Base-by-base conservation (phyloP, 2,113 vertebrate species). In the Perca flavescens region DNA sequence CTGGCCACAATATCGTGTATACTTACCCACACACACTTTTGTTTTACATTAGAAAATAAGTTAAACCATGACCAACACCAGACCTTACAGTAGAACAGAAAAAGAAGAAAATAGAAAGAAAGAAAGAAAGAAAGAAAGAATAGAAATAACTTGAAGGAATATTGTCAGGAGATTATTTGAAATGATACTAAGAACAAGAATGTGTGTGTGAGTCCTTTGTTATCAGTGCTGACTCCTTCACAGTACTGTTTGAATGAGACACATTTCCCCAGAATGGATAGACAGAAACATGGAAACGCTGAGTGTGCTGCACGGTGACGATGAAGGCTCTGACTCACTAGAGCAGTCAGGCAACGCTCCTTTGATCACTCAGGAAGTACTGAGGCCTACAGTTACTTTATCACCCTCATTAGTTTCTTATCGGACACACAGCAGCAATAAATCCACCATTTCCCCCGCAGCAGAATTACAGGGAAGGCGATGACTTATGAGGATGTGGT, bases 321-420 rank as follows among this genome's bases (percentile, higher is more conserved):
- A 76, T 63, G 57, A 46, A 66, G 56, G 66, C 66, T 79, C 76
- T 88, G 89, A 89, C 77, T 86, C 86, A 88, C 74, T 72, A 12
- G 31, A 58, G 62, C 72, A 54, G 73, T 80, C 86, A 74, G 58
- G 53, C 21, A 4, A 56, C 3, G 11, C 64, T 68, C 57, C 74
- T 89, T 89, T 90, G 85, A 91, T 88, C 74, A 28, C 77, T 76
- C 70, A 86, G 83, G 80, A 89, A 85, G 75, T 62, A 74, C 4
- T 64, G 54, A 67, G 68, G 76, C 78, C 84, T 50, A 34, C 64
- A 66, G 79, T 77, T 81, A 52, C 85, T 90, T 87, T 83, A 88
- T 89, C 80, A 49, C 74, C 81, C 86, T 86, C 83, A 73, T 86
- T 91, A 36, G 90, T 85, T 49, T 61, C 78, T 86, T 86, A 86